Conservation (phyloP, 2,797 vertebrate genomes). For the Limnodromus scolopaceus region DNA sequence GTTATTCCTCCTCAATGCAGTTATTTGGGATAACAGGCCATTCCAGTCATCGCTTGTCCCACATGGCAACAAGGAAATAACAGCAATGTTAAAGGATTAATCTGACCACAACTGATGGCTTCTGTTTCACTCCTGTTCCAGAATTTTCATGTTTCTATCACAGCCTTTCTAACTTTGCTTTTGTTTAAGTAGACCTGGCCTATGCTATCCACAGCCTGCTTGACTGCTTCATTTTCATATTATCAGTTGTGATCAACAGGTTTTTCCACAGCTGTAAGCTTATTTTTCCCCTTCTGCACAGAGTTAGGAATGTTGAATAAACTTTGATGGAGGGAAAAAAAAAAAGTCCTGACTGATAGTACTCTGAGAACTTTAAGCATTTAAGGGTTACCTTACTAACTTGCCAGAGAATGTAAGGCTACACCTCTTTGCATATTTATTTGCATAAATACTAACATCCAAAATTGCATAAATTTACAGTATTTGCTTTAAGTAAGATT, state of each 20-base stretch:
- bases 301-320: slow-evolving; percentile 30
- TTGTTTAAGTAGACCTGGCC: not conserved
- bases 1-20: not conserved
- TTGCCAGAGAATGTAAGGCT: not conserved
- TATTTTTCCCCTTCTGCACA: not conserved
- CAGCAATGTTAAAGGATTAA: not conserved
- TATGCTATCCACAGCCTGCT: slow-evolving; percentile 17
- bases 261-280: slow-evolving; percentile 43
- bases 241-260: slow-evolving; percentile 33
- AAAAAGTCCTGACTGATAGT: not conserved
- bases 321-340: not conserved
- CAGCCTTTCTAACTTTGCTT: not conserved
- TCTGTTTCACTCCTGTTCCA: not conserved
- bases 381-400: not conserved
- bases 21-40: not conserved
- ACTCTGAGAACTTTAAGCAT: not conserved
- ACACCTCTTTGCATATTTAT: slow-evolving; percentile 28
- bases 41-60: not conserved
- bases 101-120: not conserved
- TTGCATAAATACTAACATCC: slow-evolving; percentile 44
- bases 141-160: not conserved
- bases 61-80: not conserved
- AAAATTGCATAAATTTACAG: not conserved
- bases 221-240: slow-evolving; percentile 40
- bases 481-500: not conserved